These are phyloP conservation scores for Ciconia boyciana DNA, from an alignment of 2,113 vertebrate genomes.

Conservation along the genomic window DNA sequence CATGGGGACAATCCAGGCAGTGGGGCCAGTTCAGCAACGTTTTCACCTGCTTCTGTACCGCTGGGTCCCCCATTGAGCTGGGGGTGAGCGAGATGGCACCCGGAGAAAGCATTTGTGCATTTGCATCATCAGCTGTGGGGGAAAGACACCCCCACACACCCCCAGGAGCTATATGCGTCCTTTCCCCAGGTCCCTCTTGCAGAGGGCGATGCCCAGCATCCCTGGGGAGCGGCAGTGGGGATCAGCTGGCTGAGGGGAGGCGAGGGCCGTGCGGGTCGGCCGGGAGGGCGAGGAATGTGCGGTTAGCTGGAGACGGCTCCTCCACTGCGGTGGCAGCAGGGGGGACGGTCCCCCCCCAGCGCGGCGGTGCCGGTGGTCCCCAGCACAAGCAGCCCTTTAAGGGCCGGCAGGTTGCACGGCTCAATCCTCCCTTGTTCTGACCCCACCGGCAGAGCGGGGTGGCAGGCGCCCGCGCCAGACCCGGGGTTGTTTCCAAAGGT, in stretches of 20 bases:
- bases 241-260: neutral
- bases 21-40: neutral
- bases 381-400: neutral
- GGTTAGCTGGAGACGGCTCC: neutral
- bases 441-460: neutral
- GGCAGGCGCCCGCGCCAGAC: too few species aligned
- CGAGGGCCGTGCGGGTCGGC: accelerated
- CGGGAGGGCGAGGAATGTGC: neutral
- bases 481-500: neutral
- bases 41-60: neutral
- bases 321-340: neutral
- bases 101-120: neutral
- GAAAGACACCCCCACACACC: neutral
- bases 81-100: accelerated
- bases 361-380: neutral
- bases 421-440: neutral
- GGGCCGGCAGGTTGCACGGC: neutral
- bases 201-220: neutral
- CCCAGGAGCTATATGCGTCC: neutral
- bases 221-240: accelerated
- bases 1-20: neutral
- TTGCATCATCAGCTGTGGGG: neutral
- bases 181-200: neutral
- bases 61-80: neutral
- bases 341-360: neutral